Percentiles rank a stretch among this genome's conserved stretches.
Evolutionary conservation across 2,888 invertebrate species (phyloP).

Genomic region (Tipula vernalis): DNA sequence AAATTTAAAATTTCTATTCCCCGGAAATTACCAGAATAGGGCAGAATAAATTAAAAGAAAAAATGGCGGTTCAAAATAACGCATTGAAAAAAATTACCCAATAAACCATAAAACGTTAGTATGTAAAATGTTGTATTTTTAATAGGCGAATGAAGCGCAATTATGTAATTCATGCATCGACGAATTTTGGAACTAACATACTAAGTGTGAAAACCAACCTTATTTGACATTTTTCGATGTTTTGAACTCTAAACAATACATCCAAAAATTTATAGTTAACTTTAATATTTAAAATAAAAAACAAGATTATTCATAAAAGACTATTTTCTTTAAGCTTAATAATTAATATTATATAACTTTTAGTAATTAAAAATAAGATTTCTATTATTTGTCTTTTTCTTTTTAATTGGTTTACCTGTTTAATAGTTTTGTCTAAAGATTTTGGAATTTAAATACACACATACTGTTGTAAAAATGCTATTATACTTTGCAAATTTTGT

Average conservation of each 20-base stretch:
- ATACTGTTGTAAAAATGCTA: not conserved
- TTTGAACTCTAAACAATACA: too few species aligned
- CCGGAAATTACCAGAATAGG: too few species aligned
- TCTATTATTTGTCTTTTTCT: not conserved
- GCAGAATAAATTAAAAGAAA: not conserved
- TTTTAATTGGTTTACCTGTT: not conserved
- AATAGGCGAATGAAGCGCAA: too few species aligned
- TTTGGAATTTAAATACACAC: not conserved
- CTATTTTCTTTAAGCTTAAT: not conserved
- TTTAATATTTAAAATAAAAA: not conserved
- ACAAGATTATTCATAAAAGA: not conserved
- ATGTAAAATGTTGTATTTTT: not conserved
- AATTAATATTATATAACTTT: not conserved
- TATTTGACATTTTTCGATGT: too few species aligned
- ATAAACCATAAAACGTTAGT: not conserved
- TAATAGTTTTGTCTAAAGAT: not conserved
- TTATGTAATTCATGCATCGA: too few species aligned
- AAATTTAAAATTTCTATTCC: too few species aligned
- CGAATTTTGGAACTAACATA: too few species aligned
- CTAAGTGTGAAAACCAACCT: too few species aligned
- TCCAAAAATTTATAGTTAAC: not conserved
- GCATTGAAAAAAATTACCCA: not conserved
- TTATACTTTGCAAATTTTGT: not conserved
- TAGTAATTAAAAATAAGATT: not conserved
- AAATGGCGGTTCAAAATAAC: not conserved